Evolutionary conservation across 2,797 vertebrate genomes (phyloP).

Genomic region (Pseudocheirus occidentalis): DNA sequence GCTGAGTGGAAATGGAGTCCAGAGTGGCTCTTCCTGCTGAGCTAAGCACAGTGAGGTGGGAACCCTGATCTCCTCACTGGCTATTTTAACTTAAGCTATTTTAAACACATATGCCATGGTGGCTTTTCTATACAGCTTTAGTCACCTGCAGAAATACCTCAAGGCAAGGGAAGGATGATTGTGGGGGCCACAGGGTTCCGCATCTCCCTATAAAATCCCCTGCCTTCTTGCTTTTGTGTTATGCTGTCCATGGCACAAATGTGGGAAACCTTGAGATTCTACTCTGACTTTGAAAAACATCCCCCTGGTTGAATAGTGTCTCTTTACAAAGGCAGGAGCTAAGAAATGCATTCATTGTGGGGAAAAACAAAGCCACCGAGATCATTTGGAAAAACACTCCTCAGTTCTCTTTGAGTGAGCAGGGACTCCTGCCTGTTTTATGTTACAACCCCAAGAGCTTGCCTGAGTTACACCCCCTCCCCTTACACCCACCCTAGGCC

Average conservation of each 20-base stretch:
- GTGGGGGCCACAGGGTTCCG: neutral
- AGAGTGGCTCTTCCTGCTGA: neutral
- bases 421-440: conserved; percentile 37
- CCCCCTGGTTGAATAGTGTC: conserved; percentile 59
- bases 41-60: neutral
- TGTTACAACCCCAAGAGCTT: conserved; percentile 29
- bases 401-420: conserved; percentile 6
- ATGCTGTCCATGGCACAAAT: neutral
- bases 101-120: neutral
- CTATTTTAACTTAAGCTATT: neutral
- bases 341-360: conserved; percentile 74
- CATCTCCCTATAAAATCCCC: neutral
- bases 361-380: conserved; percentile 73
- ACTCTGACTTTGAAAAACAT: conserved; percentile 71
- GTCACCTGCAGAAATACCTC: neutral
- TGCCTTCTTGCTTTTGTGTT: neutral
- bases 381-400: conserved; percentile 17
- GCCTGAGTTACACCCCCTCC: neutral
- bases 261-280: conserved; percentile 77
- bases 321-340: conserved; percentile 74
- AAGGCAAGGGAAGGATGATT: neutral
- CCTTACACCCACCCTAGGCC: neutral
- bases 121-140: neutral
- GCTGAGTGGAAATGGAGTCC: neutral
- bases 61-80: neutral